A percentile compares a stretch with the other conserved stretches of the same genome.
phyloP scores from a whole-genome alignment of 2,113 vertebrate species.

The Apaloderma vittatum region DNA sequence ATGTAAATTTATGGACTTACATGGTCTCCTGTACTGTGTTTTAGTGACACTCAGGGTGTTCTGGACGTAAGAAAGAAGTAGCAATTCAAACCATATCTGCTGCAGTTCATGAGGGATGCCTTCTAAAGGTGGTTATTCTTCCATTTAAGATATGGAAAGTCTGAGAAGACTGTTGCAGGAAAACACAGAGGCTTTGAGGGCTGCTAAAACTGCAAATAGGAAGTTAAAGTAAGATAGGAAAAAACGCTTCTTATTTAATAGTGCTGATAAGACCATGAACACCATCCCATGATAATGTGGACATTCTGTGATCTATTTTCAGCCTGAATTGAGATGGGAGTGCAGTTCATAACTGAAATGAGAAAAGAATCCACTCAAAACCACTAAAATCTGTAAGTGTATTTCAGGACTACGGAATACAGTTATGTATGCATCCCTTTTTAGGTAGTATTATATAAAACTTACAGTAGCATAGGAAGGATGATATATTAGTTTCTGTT shows the following conservation, averaged over 20 bases:
- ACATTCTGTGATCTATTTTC: not conserved
- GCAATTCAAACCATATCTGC: not conserved
- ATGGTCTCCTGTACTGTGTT: not conserved
- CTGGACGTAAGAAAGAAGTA: not conserved
- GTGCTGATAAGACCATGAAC: not conserved
- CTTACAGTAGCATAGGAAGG: not conserved
- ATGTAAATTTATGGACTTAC: fast-evolving
- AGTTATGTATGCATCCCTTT: not conserved
- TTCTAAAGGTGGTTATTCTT: not conserved
- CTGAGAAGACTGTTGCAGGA: not conserved
- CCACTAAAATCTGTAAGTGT: not conserved
- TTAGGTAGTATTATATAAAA: not conserved
- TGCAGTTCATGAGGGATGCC: fast-evolving
- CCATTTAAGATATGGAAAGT: not conserved
- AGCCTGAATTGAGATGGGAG: not conserved
- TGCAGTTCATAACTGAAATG: not conserved
- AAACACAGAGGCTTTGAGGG: not conserved
- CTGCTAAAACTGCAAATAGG: not conserved
- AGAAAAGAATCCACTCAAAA: not conserved
- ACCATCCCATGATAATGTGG: not conserved
- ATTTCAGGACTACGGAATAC: not conserved
- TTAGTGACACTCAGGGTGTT: not conserved
- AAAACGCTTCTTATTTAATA: not conserved
- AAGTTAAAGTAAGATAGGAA: not conserved
- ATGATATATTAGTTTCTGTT: not conserved